Evolutionary conservation across 2,113 vertebrate genomes (phyloP).

Genomic region (Nothoprocta perdicaria): DNA sequence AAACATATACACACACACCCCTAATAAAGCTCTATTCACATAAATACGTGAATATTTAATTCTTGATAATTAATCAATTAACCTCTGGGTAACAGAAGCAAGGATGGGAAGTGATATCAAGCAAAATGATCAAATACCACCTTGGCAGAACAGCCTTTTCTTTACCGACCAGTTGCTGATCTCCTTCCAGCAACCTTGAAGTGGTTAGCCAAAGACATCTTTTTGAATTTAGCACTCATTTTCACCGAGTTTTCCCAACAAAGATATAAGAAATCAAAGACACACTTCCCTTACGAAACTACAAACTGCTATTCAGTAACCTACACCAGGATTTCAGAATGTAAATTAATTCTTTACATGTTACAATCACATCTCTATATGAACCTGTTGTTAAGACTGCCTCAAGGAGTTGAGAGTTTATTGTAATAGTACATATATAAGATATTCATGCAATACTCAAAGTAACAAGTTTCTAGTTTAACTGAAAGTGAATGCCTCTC

Average conservation of each 20-base stretch:
- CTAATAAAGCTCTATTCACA: neutral
- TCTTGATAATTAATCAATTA: neutral
- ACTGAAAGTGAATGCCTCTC: neutral
- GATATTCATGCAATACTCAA: neutral
- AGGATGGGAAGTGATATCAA: neutral
- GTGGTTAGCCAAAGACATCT: neutral
- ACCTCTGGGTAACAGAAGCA: neutral
- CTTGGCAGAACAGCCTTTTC: neutral
- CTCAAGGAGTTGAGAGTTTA: neutral
- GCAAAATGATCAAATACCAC: neutral
- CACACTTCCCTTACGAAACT: neutral
- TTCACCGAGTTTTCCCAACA: neutral
- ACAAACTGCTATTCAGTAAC: neutral
- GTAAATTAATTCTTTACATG: neutral
- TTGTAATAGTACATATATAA: neutral
- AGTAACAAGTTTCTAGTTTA: slow-evolving; percentile 29
- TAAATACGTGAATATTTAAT: neutral
- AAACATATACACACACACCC: neutral
- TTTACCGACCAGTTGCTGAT: neutral
- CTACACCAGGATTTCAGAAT: neutral
- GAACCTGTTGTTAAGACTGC: neutral
- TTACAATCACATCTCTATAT: neutral
- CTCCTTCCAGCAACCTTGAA: neutral
- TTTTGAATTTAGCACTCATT: neutral
- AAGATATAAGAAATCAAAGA: neutral